Conservation (phyloP, 2,888 invertebrate genomes). For the Blomia tropicalis region DNA sequence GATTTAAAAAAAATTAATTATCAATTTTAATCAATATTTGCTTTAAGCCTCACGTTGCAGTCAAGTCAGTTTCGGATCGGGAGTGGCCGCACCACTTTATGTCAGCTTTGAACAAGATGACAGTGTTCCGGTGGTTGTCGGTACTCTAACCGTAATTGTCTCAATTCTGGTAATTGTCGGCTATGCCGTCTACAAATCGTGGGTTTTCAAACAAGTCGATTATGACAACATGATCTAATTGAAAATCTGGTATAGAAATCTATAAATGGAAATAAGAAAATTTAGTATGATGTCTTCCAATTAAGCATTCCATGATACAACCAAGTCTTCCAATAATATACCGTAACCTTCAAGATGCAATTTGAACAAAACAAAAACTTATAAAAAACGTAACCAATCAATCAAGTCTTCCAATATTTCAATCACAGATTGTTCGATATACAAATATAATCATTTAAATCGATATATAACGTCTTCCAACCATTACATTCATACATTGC, state of each 20-base stretch:
- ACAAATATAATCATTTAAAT: neutral
- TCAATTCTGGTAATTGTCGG: constrained; percentile 63
- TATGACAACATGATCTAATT: constrained; percentile 61
- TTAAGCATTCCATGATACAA: neutral
- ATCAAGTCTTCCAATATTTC: neutral
- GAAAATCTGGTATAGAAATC: neutral
- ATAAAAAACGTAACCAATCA: too few relatives aligned
- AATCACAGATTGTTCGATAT: neutral
- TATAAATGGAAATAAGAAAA: neutral
- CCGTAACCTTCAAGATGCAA: too few relatives aligned
- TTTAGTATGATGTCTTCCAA: neutral
- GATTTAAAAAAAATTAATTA: neutral
- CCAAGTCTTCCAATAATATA: neutral
- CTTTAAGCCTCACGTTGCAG: constrained; percentile 27
- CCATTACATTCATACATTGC: too few relatives aligned
- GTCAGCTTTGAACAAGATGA: constrained; percentile 49
- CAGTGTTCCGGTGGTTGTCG: constrained; percentile 65
- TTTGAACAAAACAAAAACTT: too few relatives aligned
- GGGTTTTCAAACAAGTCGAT: constrained; percentile 74
- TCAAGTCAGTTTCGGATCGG: constrained; percentile 32
- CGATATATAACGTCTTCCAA: neutral
- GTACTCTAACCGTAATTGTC: constrained; percentile 63
- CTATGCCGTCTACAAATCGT: constrained; percentile 67
- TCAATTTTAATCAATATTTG: neutral
- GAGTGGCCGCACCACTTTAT: constrained; percentile 35